A percentile compares a stretch with the other conserved stretches of the same genome.
These are phyloP conservation scores for Anastrepha obliqua DNA, from an alignment of 1,140 invertebrate genomes.

Conservation along the genomic window DNA sequence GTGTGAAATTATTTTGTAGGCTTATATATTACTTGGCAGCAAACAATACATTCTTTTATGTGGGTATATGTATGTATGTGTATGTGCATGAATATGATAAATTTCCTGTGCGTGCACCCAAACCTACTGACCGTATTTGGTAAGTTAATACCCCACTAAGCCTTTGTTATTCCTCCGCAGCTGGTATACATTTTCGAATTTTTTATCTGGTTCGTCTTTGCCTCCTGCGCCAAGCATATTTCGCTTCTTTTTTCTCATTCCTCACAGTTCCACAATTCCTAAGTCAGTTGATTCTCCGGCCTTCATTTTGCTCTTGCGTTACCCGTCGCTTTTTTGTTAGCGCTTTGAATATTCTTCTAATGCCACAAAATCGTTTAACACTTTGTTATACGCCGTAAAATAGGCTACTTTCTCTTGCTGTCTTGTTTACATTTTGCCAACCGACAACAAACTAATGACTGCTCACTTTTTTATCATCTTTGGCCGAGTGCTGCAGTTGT, in stretches of 20 bases:
- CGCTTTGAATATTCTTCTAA: slow-evolving; percentile 13
- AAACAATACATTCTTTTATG: no score
- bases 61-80: no score
- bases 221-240: no score
- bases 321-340: not conserved
- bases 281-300: not conserved
- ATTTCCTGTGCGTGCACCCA: not conserved
- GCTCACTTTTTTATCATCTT: not conserved
- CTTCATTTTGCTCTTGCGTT: not conserved
- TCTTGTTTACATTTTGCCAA: not conserved
- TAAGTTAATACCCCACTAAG: not conserved
- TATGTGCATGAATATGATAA: no score
- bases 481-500: not conserved
- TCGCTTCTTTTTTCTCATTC: not conserved
- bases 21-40: no score
- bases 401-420: slow-evolving; percentile 3
- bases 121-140: not conserved
- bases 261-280: not conserved
- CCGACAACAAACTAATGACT: not conserved
- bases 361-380: slow-evolving; percentile 34
- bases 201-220: not conserved
- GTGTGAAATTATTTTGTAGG: no score
- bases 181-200: not conserved
- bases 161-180: not conserved
- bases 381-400: slow-evolving; percentile 5